These are phyloP conservation scores for Archegozetes longisetosus DNA, from an alignment of 1,140 invertebrate genomes.

Conservation along the genomic window DNA sequence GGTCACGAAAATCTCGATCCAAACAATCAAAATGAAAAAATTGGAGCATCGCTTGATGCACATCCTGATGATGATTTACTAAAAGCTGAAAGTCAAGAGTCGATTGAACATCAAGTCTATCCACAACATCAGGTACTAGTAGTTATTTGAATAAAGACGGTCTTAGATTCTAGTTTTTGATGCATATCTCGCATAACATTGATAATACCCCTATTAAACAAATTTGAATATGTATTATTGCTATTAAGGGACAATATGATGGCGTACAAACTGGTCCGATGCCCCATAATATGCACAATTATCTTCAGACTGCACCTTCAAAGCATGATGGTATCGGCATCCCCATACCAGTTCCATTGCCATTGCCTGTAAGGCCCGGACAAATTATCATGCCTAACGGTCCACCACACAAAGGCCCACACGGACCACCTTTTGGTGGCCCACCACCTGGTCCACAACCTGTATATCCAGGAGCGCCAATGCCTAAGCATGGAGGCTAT, in stretches of 20 bases:
- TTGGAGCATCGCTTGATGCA: neutral
- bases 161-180: too few relatives aligned
- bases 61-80: slow-evolving; percentile 1
- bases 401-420: neutral
- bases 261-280: neutral
- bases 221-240: neutral
- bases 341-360: neutral
- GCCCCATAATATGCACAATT: neutral
- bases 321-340: neutral
- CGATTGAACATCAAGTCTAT: neutral
- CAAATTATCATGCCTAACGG: neutral
- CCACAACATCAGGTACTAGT: neutral
- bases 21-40: neutral
- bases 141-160: too few relatives aligned
- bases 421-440: neutral
- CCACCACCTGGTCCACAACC: neutral
- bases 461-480: neutral
- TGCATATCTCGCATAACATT: too few relatives aligned
- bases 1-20: neutral
- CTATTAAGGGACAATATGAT: neutral
- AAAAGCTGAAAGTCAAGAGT: neutral
- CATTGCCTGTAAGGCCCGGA: neutral
- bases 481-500: neutral
- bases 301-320: neutral
- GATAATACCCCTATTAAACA: too few relatives aligned